Base-by-base conservation (phyloP, 2,888 invertebrate species). In the Sisyra terminalis region DNA sequence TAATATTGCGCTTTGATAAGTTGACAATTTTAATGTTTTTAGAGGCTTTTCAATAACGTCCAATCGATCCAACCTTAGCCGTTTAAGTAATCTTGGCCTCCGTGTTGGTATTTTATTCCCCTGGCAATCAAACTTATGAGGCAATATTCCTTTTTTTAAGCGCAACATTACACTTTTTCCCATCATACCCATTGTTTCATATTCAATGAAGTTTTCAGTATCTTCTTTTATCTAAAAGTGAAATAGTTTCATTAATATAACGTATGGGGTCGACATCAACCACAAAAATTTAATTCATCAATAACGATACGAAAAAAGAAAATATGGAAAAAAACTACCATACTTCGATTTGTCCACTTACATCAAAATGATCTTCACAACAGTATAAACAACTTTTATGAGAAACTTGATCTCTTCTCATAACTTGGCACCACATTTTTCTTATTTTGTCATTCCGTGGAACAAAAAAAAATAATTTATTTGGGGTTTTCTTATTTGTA, bases 351-450 rank as follows among this genome's bases (percentile, higher is more conserved):
- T n/a, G n/a, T n/a, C n/a, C 11, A 44, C 44, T 44, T 44, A 44
- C 44, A 42, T 44, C 7, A 14, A 44, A 44, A 34, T 42, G 44
- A 15, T 44, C 44, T 44, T 44, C 32, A 29, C 8, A 29, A 29
- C 30, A 29, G 9, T 29, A 29, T 29, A 29, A 29, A 29, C 30
- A 29, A 29, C 13, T 30, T 24, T 6, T 17, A 16, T 29, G 24
- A 44, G 40, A 42, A n/a, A 41, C 15, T 35, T 42, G 15, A 32
- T 44, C 44, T 18, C 44, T 40, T 13, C 16, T 41, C 44, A 44
- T 44, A 10, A 24, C 16, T 34, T 44, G 15, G 11, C 44, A 44
- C 40, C 34, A 44, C 11, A 29, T 40, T 29, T 17, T 44, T 15
- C 41, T 34, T 34, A 10, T 41, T 4, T 31, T 18, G 9, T 11